phyloP scores from a whole-genome alignment of 2,113 vertebrate genomes.

The Sprattus sprattus region DNA sequence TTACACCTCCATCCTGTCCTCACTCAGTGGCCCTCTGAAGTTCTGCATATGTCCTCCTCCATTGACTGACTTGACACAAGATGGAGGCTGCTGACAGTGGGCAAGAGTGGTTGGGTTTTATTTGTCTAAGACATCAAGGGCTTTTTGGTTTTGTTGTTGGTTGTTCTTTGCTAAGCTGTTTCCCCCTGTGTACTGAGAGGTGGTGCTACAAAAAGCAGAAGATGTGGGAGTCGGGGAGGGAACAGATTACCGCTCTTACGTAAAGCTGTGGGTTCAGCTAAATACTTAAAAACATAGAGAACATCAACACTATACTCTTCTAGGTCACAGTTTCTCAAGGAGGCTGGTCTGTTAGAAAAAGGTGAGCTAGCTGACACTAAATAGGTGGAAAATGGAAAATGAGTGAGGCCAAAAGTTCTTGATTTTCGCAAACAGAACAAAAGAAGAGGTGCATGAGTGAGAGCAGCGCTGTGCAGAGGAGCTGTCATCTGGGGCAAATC shows the following conservation, averaged over 20 bases:
- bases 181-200: not conserved
- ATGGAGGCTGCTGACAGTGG: not conserved
- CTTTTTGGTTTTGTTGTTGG: not conserved
- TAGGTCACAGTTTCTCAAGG: not conserved
- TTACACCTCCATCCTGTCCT: not conserved
- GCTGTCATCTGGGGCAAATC: not conserved
- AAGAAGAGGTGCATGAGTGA: not conserved
- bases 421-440: not conserved
- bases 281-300: not conserved
- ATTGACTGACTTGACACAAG: not conserved
- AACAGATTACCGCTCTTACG: not conserved
- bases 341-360: not conserved
- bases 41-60: not conserved
- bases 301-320: not conserved
- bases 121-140: not conserved
- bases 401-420: conserved; percentile 4
- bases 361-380: not conserved
- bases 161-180: not conserved
- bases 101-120: not conserved
- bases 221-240: not conserved
- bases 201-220: not conserved
- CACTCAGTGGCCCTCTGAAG: not conserved
- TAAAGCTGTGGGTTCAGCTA: not conserved
- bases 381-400: conserved; percentile 1
- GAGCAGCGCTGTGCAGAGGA: not conserved